Percentiles rank a stretch among this genome's conserved stretches.
Conservation (phyloP, 2,797 vertebrate species). For the Gallinago stenura region DNA sequence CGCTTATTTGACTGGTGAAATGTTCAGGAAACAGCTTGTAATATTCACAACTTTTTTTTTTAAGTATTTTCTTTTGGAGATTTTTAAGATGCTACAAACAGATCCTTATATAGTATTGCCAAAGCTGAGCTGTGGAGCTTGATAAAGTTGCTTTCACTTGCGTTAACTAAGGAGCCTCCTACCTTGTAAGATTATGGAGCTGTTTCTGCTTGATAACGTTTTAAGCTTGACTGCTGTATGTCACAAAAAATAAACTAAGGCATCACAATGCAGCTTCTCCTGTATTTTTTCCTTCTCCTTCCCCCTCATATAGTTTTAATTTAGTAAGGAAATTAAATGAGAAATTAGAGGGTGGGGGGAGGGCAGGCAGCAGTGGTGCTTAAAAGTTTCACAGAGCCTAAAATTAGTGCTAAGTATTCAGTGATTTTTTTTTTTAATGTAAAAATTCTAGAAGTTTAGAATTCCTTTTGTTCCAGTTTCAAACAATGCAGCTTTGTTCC, state of each 20-base stretch:
- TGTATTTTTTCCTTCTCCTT: not conserved
- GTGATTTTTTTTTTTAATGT: not conserved
- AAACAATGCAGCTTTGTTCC: conserved; percentile 56
- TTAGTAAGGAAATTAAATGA: no score
- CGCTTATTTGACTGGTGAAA: not conserved
- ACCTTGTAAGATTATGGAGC: conserved; percentile 52
- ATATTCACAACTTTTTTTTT: conserved; percentile 64
- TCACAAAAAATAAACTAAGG: not conserved
- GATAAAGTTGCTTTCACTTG: conserved; percentile 50
- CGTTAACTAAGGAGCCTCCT: conserved; percentile 54
- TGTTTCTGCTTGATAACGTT: conserved; percentile 55
- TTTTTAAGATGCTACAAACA: conserved; percentile 49
- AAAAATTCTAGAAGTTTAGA: conserved; percentile 60
- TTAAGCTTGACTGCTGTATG: not conserved
- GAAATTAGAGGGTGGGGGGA: no score
- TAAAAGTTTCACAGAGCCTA: not conserved
- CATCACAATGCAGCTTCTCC: not conserved
- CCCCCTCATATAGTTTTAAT: no score
- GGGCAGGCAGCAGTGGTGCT: not conserved
- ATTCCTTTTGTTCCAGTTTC: conserved; percentile 52
- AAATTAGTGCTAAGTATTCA: conserved; percentile 26
- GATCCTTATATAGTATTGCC: conserved; percentile 65
- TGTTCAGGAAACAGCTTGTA: conserved; percentile 59
- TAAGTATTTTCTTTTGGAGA: conserved; percentile 55
- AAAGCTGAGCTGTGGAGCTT: conserved; percentile 40